Evolutionary conservation across 2,888 invertebrate species (phyloP), one percentile per base, ranked within the genome.

Genomic region (Ophioninae sp.): DNA sequence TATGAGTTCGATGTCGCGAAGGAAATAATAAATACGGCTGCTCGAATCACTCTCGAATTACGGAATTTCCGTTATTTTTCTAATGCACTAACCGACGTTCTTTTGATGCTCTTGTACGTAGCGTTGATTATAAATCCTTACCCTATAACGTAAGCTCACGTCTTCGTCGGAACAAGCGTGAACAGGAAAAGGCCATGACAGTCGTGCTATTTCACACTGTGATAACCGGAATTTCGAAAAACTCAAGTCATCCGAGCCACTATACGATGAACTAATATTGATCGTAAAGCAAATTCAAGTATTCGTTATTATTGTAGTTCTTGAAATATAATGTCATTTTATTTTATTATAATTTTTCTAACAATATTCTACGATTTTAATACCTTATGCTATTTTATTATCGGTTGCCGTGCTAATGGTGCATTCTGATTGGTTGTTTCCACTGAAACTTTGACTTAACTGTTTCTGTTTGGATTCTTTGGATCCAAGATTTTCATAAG

Each of bases 101-200:
- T 10, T 68, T 30, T 41, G 61, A 74, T 57, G 30, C 20, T 61
- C 44, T 68, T 73, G 61, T 21, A 59, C 37, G 57, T 68, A 67
- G 78, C 69, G 67, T 79, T 39, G 20, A 76, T 80, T 76, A 67
- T 57, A 81, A 86, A 85, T 85, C 82, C 86, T 88, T 88, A 89
- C 87, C 86, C 85, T 86, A 87, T 70, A 86, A 88, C 86, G 88
- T 88, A 88, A 88, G 87, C 89, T 91, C 90, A 91, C 91, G 92
- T 92, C 91, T 87, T 90, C 91, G 86, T 86, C 86, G 87, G 86
- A 88, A 87, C 89, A 91, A 88, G 90, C 92, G 91, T 91, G 90
- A 92, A 93, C 92, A 92, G 93, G 93, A 94, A 94, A 93, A 92
- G 92, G 91, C 93, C 93, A 93, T 93, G 87, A 88, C 88, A 89